Evolutionary conservation across 2,888 invertebrate species (phyloP), one percentile per base, ranked within the genome.

Genomic region (Eupeodes luniger): DNA sequence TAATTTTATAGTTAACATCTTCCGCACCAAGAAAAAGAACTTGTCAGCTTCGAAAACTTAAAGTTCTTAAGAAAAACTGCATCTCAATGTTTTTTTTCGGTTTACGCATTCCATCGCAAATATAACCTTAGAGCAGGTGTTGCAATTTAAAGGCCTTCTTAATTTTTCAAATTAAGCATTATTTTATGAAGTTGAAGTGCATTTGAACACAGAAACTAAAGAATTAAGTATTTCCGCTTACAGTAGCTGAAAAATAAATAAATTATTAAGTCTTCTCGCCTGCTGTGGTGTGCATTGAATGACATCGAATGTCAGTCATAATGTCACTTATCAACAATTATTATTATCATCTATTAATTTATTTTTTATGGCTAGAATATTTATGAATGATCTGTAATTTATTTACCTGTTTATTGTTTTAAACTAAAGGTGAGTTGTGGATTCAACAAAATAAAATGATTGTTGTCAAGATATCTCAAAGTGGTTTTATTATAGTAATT

Each of bases 201-300:
- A 61, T 7, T 61, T 40, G 19, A 19, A 19, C n/a, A 61, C 10
- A 61, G n/a, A 27, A 27, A 27, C 27, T 2, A n/a, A 5, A 16
- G 9, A 61, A 61, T 36, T n/a, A 10, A 40, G 5, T 62, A 40
- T 62, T 62, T 62, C 62, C 62, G 62, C 62, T 62, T 44, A 62
- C 16, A 2, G 5, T 12, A 44, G 62, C 16, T 62, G 2, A 59
- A 57, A 59, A 59, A 57, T 7, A 19, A 16, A 9, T 19, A 59
- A 34, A 34, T 40, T 40, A 40, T 40, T 40, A 5, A 40, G 2
- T 59, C 34, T 36, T 16, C 16, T 61, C 16, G 40, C 16, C 62
- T 40, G 40, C 5, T 9, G 40, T 40, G 5, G 40, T 40, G 7
- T 62, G 5, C 11, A 40, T 62, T 1, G 40, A 59, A 55, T 55